Evolutionary conservation across 2,888 invertebrate species (phyloP), one percentile per base, ranked within the genome.

Genomic region (Corythucha ciliata): DNA sequence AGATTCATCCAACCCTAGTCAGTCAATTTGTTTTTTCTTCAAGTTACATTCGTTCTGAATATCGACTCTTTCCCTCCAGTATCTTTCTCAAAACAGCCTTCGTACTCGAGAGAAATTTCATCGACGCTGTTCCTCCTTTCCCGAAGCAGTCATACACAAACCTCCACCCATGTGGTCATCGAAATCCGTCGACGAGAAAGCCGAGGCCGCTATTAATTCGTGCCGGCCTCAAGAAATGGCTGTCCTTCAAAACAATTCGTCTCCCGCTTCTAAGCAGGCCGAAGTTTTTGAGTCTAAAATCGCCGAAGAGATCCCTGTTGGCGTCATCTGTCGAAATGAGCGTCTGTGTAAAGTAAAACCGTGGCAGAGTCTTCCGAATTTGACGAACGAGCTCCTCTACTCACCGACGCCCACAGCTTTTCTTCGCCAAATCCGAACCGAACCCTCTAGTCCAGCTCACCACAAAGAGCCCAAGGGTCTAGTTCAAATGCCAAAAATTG

Each of bases 1-100:
- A 80, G 66, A 76, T 81, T 47, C 74, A 79, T 64, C 72, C 75
- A 2, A 68, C 70, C 55, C 69, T 79, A 64, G 72, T 71, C 63
- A 66, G 63, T 52, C n/a, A n/a, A 10, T 37, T 37, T 37, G 10
- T 37, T 37, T 12, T 12, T 10, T 29, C 29, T 12, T 29, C 29
- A 8, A 12, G 50, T 32, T 48, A 24, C 25, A 24, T 14, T 41
- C n/a, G n/a, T n/a, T 39, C 51, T 16, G 37, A 20, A 16, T 52
- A 46, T 45, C 20, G 12, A 20, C 44, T 49, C 41, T 25, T 44
- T 21, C 8, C 16, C 55, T 56, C 33, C 51, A 62, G 62, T 62
- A 61, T 48, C 46, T 60, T 33, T 53, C 57, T 1, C 55, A 48
- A 54, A 66, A 44, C 65, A 68, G 33, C 70, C 70, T 63, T 52